Base-by-base conservation (phyloP, 2,113 vertebrate genomes). In the Rhombomys opimus region DNA sequence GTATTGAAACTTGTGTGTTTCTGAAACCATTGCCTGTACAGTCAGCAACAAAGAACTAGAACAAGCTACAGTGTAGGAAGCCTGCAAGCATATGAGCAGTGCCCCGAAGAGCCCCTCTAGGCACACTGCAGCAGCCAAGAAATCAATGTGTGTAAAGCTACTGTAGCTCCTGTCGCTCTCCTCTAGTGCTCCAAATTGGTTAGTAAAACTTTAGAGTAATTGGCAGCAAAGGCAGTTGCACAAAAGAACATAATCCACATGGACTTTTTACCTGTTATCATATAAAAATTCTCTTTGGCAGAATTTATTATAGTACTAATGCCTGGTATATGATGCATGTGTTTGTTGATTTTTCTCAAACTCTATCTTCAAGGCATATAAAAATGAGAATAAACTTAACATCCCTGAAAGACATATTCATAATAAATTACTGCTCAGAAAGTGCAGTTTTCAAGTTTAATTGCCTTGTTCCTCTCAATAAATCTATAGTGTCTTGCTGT, bases 281-380 rank as follows among this genome's bases (percentile, higher is more conserved):
- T 27, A 87, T 57, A 92, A 96, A 94, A 75, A 87, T 78, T 89
- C 38, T 97, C 90, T 91, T 93, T 67, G 89, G 88, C 89, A 97
- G 82, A 97, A 97, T 97, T 97, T 97, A 97, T 97, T 91, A 73
- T 84, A 87, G 89, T n/a, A 93, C 75, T 95, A 86, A 93, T 78
- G 57, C 68, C 67, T 70, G 73, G 73, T 97, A 97, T 97, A 97
- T 96, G 97, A 96, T 94, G 96, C 95, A 87, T 97, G 91, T 82
- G 86, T 98, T 97, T 97, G 97, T 96, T 98, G 96, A 91, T 97
- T 95, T 98, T 98, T 97, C 96, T 96, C 95, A 95, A 95, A 97
- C 88, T 93, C 65, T 92, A 70, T 88, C 96, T 96, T 96, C 27
- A 61, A 96, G 96, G 92, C 90, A 92, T 82, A 96, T 98, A 97